These are phyloP conservation scores for Euura saliciscinereae DNA, from an alignment of 1,140 invertebrate species.

Conservation along the genomic window DNA sequence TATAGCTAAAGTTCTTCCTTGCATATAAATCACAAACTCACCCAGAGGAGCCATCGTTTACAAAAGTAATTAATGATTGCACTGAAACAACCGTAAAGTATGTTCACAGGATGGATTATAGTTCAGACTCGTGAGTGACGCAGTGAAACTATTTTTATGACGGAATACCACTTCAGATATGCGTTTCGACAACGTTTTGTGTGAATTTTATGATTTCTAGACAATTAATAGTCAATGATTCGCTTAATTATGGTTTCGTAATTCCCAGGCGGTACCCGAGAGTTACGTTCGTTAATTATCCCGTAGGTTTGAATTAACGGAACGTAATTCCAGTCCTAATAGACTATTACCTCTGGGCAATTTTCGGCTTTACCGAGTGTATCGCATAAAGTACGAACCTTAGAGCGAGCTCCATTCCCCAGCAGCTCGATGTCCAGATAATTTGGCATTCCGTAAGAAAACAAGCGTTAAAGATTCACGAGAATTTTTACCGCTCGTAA, in stretches of 20 bases:
- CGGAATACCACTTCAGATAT: no score
- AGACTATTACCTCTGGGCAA: background rate
- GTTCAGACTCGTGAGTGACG: no score
- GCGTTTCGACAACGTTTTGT: background rate
- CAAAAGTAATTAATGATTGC: constrained; percentile 3
- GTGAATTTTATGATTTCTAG: background rate
- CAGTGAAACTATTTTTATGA: no score
- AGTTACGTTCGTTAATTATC: background rate
- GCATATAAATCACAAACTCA: background rate
- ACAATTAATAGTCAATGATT: background rate
- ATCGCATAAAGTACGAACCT: background rate
- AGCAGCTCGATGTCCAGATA: background rate
- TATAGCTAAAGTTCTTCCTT: background rate
- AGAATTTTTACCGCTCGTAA: constrained; percentile 13
- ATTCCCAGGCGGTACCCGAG: background rate
- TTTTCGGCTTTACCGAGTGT: background rate
- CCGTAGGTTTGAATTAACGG: background rate
- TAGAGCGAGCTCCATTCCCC: background rate
- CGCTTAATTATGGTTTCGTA: background rate
- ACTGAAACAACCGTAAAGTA: background rate
- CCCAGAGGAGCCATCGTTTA: background rate
- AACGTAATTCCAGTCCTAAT: background rate
- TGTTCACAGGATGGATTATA: background rate
- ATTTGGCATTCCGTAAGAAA: constrained; percentile 4
- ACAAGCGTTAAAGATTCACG: constrained; percentile 14